Percentiles rank a stretch among this genome's conserved stretches.
Evolutionary conservation across 2,888 invertebrate species (phyloP).

Genomic region (Automeris io): DNA sequence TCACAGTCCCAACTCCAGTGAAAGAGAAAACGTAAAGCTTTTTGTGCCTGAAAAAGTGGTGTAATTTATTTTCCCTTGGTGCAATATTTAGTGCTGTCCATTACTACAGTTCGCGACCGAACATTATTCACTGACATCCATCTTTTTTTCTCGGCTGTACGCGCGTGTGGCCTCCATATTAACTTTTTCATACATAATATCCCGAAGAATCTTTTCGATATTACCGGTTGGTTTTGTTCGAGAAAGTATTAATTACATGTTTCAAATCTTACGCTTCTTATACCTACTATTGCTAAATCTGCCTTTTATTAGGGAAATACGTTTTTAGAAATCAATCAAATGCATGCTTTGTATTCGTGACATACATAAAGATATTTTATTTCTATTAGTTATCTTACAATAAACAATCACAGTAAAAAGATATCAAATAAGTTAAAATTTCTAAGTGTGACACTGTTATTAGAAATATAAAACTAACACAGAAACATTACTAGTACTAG

Average conservation of each 20-base stretch:
- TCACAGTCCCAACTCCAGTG: constrained; percentile 34
- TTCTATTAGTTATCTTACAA: too few species aligned
- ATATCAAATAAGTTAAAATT: too few species aligned
- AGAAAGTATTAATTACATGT: constrained; percentile 8
- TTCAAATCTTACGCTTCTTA: too few species aligned
- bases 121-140: constrained; percentile 72
- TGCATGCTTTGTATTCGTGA: too few species aligned
- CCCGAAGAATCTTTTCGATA: constrained; percentile 39
- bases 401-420: too few species aligned
- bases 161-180: constrained; percentile 58
- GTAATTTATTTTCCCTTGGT: constrained; percentile 74
- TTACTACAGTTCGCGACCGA: constrained; percentile 75
- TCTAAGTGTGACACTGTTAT: too few species aligned
- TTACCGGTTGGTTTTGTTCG: constrained; percentile 32
- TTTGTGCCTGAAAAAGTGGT: constrained; percentile 71
- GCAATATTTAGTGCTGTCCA: constrained; percentile 77
- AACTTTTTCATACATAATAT: constrained; percentile 63
- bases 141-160: constrained; percentile 61
- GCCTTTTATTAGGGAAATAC: too few species aligned
- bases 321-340: too few species aligned
- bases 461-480: too few species aligned
- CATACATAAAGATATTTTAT: too few species aligned
- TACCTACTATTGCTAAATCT: too few species aligned
- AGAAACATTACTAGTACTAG: too few species aligned
- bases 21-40: constrained; percentile 69